phyloP scores from a whole-genome alignment of 1,140 invertebrate species.

The Phortica variegata region DNA sequence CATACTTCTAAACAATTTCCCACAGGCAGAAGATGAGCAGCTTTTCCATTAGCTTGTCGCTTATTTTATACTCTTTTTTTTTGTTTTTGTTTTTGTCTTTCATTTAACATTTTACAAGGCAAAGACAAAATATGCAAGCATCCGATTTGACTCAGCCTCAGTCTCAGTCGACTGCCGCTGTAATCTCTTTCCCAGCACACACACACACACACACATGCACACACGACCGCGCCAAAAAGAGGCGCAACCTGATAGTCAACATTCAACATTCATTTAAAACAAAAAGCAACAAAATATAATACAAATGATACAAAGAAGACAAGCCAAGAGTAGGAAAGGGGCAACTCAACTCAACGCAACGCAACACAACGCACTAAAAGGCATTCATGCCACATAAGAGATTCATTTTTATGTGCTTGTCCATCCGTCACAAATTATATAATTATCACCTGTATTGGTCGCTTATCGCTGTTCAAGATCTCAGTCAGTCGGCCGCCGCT shows the following conservation, averaged over 20 bases:
- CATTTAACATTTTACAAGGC: too few species aligned
- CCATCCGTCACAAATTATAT: constrained; percentile 55
- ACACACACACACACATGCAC: too few species aligned
- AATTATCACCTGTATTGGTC: constrained; percentile 51
- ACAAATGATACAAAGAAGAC: constrained; percentile 27
- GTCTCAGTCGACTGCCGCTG: too few species aligned
- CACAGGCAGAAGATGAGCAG: too few species aligned
- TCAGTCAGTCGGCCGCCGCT: constrained; percentile 14
- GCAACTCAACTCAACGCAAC: constrained; percentile 33
- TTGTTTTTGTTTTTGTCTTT: too few species aligned
- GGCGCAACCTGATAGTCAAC: constrained; percentile 17
- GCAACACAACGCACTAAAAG: too few species aligned
- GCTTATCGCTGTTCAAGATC: constrained; percentile 36
- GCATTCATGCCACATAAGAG: constrained; percentile 28
- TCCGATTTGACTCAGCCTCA: too few species aligned
- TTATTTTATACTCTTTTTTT: too few species aligned
- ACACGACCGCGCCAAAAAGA: constrained; percentile 19
- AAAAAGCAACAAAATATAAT: constrained; percentile 32
- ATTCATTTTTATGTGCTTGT: constrained; percentile 53
- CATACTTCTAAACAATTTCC: constrained; percentile 29
- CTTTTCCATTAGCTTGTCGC: too few species aligned
- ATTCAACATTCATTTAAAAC: constrained; percentile 28
- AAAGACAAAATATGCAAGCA: too few species aligned
- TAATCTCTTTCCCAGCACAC: too few species aligned
- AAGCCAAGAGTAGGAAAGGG: neutral